Conservation (phyloP, 2,113 vertebrate species). For the Lampris incognitus region DNA sequence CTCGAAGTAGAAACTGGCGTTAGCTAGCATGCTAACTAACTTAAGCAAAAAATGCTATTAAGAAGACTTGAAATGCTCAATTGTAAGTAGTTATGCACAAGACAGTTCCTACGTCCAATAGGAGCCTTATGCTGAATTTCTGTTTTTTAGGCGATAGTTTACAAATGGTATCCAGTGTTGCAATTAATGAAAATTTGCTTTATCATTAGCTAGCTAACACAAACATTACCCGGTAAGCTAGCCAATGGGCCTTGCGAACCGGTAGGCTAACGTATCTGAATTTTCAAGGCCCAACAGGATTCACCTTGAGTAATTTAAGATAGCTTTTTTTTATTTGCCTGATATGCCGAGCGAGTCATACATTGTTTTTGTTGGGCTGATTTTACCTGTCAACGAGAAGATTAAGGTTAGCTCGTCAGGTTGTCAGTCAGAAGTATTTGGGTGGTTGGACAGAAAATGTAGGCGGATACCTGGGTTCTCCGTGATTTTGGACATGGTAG, state of each 20-base stretch:
- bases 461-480: slow-evolving; percentile 53
- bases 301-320: slow-evolving; percentile 15
- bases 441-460: slow-evolving; percentile 43
- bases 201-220: slow-evolving; percentile 83
- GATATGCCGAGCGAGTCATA: not conserved
- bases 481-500: slow-evolving; percentile 1
- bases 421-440: slow-evolving; percentile 11
- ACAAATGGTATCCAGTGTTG: not conserved
- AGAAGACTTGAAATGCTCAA: not conserved
- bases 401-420: not conserved
- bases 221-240: slow-evolving; percentile 68
- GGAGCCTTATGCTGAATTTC: not conserved
- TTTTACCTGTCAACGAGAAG: not conserved
- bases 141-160: not conserved
- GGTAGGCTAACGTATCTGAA: slow-evolving; percentile 25
- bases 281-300: slow-evolving; percentile 7
- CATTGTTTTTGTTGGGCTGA: not conserved
- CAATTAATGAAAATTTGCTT: slow-evolving; percentile 75
- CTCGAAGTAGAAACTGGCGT: slow-evolving; percentile 47
- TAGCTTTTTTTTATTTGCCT: not conserved
- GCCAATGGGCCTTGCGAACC: slow-evolving; percentile 48
- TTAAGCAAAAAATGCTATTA: slow-evolving; percentile 32
- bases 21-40: slow-evolving; percentile 62
- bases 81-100: not conserved
- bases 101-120: fast-evolving